These are phyloP conservation scores for Eupithecia inturbata DNA, from an alignment of 2,888 invertebrate genomes.

Conservation along the genomic window DNA sequence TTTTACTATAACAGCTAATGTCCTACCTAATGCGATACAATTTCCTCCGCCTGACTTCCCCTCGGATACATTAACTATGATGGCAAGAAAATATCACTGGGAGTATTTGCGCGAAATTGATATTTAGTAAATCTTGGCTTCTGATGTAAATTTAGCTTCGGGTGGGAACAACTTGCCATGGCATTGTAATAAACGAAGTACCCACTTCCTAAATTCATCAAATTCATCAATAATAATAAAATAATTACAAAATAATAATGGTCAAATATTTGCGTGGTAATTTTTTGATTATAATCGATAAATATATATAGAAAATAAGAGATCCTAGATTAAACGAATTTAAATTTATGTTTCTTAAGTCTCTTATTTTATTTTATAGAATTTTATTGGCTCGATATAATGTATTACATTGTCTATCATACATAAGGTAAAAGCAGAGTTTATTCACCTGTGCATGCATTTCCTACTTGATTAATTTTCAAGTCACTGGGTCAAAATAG, in stretches of 20 bases:
- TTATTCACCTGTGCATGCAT: slow-evolving; percentile 7
- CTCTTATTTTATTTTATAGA: not conserved
- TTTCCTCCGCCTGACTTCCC: slow-evolving; percentile 68
- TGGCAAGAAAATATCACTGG: slow-evolving; percentile 27
- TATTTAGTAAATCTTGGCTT: not conserved
- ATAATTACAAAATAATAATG: too few relatives aligned
- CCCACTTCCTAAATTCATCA: not conserved
- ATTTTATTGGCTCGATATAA: not conserved
- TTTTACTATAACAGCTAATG: slow-evolving; percentile 70
- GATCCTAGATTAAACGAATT: not conserved
- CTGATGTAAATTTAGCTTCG: not conserved
- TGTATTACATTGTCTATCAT: not conserved
- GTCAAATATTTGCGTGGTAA: too few relatives aligned
- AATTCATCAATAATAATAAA: too few relatives aligned
- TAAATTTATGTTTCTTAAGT: not conserved
- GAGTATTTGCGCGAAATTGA: slow-evolving; percentile 19
- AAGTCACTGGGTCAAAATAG: slow-evolving; percentile 40
- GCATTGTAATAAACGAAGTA: not conserved
- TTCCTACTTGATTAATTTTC: slow-evolving; percentile 33
- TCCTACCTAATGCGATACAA: slow-evolving; percentile 70
- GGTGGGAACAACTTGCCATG: not conserved
- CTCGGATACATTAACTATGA: slow-evolving; percentile 49
- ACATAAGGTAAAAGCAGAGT: slow-evolving; percentile 1
- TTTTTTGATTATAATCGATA: too few relatives aligned
- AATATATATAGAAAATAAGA: not conserved